Percentiles rank a stretch among this genome's conserved stretches.
Conservation (phyloP, 2,888 invertebrate genomes). For the Anoncus sp. region DNA sequence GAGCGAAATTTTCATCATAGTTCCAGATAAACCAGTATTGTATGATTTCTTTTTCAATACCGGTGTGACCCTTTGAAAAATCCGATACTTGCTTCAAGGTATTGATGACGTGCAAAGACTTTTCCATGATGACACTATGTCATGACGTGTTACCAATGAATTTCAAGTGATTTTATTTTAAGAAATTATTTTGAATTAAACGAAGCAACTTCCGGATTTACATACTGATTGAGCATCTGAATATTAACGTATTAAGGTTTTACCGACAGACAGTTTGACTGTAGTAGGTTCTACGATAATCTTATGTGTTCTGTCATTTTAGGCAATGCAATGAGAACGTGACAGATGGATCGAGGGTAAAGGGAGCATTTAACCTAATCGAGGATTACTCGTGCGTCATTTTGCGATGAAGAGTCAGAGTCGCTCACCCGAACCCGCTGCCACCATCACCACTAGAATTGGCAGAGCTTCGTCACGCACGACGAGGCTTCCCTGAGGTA, state of each 20-base stretch:
- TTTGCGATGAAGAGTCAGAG: slow-evolving; percentile 37
- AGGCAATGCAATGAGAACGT: slow-evolving; percentile 1
- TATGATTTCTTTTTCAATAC: not conserved
- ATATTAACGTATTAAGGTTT: too few species aligned
- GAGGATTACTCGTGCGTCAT: slow-evolving; percentile 40
- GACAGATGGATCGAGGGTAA: slow-evolving; percentile 7
- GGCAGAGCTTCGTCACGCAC: slow-evolving; percentile 68
- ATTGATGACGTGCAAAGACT: not conserved
- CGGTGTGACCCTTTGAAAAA: too few species aligned
- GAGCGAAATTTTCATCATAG: not conserved
- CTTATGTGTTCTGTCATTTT: slow-evolving; percentile 10
- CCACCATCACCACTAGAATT: slow-evolving; percentile 17
- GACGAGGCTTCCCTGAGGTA: slow-evolving; percentile 68
- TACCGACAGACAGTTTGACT: not conserved
- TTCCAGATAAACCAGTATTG: not conserved
- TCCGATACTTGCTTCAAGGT: too few species aligned
- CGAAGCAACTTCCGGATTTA: not conserved
- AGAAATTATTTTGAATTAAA: too few species aligned
- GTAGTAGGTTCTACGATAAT: not conserved
- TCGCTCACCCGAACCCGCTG: slow-evolving; percentile 20
- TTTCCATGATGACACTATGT: not conserved
- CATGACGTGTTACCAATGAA: not conserved
- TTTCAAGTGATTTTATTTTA: too few species aligned
- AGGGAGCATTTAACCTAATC: slow-evolving; percentile 34
- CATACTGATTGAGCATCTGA: not conserved